Percentiles rank a stretch among this genome's conserved stretches.
These are phyloP conservation scores for Sciaenops ocellatus DNA, from an alignment of 2,797 vertebrate genomes.

Conservation along the genomic window DNA sequence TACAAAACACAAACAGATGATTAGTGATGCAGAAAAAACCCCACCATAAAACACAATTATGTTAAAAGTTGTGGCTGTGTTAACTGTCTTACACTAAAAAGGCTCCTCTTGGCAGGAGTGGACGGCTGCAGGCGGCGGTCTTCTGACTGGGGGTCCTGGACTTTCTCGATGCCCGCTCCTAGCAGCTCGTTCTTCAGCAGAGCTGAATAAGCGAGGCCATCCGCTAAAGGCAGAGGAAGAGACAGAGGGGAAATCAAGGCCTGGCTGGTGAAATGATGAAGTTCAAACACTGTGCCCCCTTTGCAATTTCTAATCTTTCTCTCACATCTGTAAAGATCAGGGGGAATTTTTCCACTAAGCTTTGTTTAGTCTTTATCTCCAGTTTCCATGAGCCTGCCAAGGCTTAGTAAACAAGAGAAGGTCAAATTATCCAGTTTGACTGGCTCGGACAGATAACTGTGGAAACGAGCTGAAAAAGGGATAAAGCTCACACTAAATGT, in stretches of 20 bases:
- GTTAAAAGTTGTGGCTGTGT: neutral
- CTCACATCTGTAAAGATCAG: conserved; percentile 49
- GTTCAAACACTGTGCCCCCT: conserved; percentile 42
- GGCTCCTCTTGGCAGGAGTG: conserved; percentile 94
- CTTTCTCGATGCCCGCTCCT: conserved; percentile 97
- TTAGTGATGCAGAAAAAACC: neutral
- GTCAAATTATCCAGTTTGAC: conserved; percentile 48
- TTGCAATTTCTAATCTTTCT: conserved; percentile 33
- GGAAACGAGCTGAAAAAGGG: conserved; percentile 8
- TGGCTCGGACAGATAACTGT: conserved; percentile 13
- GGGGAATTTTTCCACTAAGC: conserved; percentile 35
- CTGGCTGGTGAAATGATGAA: conserved; percentile 37
- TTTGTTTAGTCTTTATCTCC: conserved; percentile 50
- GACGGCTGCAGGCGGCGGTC: conserved; percentile 95
- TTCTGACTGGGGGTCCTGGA: conserved; percentile 97
- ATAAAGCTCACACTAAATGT: conserved; percentile 9
- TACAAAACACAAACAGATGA: conserved; percentile 69
- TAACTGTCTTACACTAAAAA: conserved; percentile 90
- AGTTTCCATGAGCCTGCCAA: conserved; percentile 29
- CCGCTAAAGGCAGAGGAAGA: conserved; percentile 73
- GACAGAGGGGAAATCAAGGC: conserved; percentile 57
- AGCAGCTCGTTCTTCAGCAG: conserved; percentile 97
- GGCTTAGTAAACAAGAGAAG: conserved; percentile 54
- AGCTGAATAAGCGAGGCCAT: conserved; percentile 96
- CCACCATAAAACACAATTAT: neutral